Evolutionary conservation across 2,113 vertebrate genomes (phyloP), one percentile per base, ranked within the genome.

Genomic region (Anguilla rostrata): DNA sequence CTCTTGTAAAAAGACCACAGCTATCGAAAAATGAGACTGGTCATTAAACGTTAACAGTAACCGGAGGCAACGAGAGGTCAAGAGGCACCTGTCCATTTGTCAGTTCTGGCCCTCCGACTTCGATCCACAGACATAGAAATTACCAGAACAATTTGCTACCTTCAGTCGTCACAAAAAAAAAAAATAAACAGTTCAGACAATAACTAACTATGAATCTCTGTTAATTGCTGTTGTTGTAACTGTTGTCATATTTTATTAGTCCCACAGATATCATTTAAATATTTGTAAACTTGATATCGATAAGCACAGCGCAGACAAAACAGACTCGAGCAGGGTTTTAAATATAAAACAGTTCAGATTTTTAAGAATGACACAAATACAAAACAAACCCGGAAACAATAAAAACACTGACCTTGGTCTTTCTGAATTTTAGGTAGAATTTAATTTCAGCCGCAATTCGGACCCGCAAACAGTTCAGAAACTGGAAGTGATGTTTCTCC

Each of bases 361-460:
- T 7, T 12, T 26, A 66, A 66, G 26, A 26, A 66, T 7, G 20
- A 66, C 4, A 75, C 71, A 75, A 6, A 12, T 75, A 71, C 18
- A 41, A 79, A 39, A 57, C 14, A 85, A 41, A 49, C 15, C 49
- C 18, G 0, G 26, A 22, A 66, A 66, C 26, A 29, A 56, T 29
- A 66, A 43, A 84, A 56, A n/a, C 12, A 81, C 84, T 85, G 46
- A 85, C 84, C 84, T 85, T 71, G 39, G 53, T 26, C 39, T 3
- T 81, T 85, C n/a, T 20, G 39, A 26, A 29, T 5, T 39, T 53
- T 85, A 15, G 66, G 57, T 78, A 78, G 79, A 53, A 16, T 6
- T 14, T 8, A 84, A 71, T 56, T 60, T 20, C 5, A 41, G 79
- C 22, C 9, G 5, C 15, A 81, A 81, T 66, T 20, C 29, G n/a